Base-by-base conservation (phyloP, 2,888 invertebrate species). In the Himalopsyche kuldschensis region DNA sequence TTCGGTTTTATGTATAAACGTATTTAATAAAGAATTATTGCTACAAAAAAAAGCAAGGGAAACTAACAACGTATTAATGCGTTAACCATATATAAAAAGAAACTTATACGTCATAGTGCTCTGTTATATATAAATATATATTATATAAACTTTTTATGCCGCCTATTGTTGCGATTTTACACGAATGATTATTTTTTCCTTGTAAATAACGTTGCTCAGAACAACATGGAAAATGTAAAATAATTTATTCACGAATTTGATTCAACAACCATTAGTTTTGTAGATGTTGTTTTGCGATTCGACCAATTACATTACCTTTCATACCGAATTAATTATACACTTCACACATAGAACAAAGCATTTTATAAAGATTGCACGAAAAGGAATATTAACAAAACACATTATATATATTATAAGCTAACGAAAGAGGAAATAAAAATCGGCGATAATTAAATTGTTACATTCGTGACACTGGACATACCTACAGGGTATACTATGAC, bases 291-390 rank as follows among this genome's bases (percentile, higher is more conserved):
- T 69, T 69, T 69, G 69, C 27, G 69, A 69, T 69, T 69, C 69
- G 69, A 69, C 69, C 69, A 69, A 69, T 69, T 69, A 69, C 69
- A 69, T 69, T 69, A 69, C 69, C 69, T 69, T 69, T 69, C 69
- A 69, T 69, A 30, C 69, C 10, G 30, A 69, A 69, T 69, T 69
- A 69, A 69, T 69, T 69, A 69, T 69, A 69, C 69, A 69, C 69
- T 69, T 69, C 69, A 69, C 69, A 69, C 69, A 69, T 69, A 69
- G 69, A 69, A 69, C 69, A 69, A 69, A 69, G 69, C 69, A 69
- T 69, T 69, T 30, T 69, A 69, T 30, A 69, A 27, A 69, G 69
- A 69, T 69, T 69, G 69, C 69, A 69, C 69, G 69, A 69, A 69
- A 69, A 69, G 69, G 69, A 69, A 69, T 69, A 69, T 69, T 69